Evolutionary conservation across 2,797 vertebrate species (phyloP), one percentile per base, ranked within the genome.

Genomic region (Spizella passerina): DNA sequence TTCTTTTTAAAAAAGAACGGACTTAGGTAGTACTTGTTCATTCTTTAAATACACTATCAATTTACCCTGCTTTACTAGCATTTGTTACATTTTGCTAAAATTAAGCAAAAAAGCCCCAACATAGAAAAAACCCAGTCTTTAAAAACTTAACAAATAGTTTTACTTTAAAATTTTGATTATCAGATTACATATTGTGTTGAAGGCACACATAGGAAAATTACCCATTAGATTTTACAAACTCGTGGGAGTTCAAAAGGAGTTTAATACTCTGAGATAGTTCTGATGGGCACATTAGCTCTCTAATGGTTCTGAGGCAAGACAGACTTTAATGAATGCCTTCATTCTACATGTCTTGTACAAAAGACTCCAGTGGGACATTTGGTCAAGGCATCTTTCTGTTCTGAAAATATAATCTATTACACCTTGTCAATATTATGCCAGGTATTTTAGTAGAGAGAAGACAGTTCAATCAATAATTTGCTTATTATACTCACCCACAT

Each of bases 51-150:
- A 46, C 3, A 34, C 3, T 57, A 20, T 76, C 50, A 27, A 4
- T 7, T 56, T 36, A 49, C 39, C 3, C 32, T 78, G 36, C 12
- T 87, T 86, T 72, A 16, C 34, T 60, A 50, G 18, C 11, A 17
- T 57, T 88, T 63, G 3, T 39, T 50, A 30, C 8, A 4, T 29
- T 14, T n/a, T 12, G 16, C 5, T 36, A 60, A 77, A 75, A 64
- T 44, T 29, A 53, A 56, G 32, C 11, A 8, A 6, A 9, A 86
- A 71, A 32, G 2, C 10, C 15, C 9, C 17, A 52, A 26, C 7
- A 16, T 6, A 36, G 16, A 10, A 7, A 76, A 68, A 19, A 0
- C 2, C 19, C 4, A 27, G 13, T 8, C 9, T 43, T 47, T 66
- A 32, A 39, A 49, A 49, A 17, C 12, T 56, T 80, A 50, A 30